Conservation (phyloP, 2,113 vertebrate genomes). For the Heptranchias perlo region DNA sequence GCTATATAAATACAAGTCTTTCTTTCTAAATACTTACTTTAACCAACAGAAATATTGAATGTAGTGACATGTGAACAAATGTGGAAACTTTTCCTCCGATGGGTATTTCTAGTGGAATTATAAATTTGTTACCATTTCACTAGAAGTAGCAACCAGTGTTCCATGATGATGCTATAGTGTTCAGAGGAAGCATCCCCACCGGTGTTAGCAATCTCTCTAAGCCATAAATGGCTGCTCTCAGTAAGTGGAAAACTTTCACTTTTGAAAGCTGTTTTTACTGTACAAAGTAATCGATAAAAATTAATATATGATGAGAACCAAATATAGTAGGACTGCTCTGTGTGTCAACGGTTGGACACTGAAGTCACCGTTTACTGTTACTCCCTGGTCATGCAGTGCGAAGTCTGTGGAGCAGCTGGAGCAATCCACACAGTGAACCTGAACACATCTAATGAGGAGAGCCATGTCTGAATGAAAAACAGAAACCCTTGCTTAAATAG, state of each 20-base stretch:
- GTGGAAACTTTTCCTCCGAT: background rate
- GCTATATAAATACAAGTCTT: background rate
- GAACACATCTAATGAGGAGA: background rate
- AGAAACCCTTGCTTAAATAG: background rate
- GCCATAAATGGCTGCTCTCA: background rate
- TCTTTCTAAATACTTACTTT: background rate
- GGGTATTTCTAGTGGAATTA: background rate
- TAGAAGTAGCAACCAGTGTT: background rate
- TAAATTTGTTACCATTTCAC: background rate
- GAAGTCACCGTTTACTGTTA: background rate
- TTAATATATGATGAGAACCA: background rate
- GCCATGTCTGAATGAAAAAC: background rate
- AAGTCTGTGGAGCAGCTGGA: background rate
- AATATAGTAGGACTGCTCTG: background rate
- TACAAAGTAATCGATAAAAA: background rate
- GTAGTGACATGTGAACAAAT: background rate
- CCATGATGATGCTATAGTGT: background rate
- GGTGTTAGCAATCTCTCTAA: background rate
- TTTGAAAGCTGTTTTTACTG: background rate
- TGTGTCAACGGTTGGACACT: background rate
- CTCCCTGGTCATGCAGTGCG: too few species aligned
- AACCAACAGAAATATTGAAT: background rate
- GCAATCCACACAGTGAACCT: background rate
- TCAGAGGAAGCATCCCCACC: background rate
- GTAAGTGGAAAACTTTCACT: background rate